Conservation (phyloP, 2,888 invertebrate genomes). For the Agrotis clavis region DNA sequence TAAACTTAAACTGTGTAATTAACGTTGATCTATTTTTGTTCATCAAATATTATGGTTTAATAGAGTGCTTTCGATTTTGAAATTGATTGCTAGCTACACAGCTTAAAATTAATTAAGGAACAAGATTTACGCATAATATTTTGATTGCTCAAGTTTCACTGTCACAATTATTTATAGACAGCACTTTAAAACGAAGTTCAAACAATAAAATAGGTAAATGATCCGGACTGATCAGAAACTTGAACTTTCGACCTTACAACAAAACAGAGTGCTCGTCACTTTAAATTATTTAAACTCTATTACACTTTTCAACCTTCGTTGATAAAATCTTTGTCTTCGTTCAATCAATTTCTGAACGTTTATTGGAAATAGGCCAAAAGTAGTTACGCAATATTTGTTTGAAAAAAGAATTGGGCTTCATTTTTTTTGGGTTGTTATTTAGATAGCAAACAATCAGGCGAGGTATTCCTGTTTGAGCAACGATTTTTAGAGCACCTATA, state of each 20-base stretch:
- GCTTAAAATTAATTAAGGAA: not conserved
- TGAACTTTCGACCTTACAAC: slow-evolving; percentile 10
- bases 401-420: not conserved
- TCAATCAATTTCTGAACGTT: slow-evolving; percentile 5
- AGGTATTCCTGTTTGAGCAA: too few species aligned
- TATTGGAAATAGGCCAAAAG: slow-evolving; percentile 14
- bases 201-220: slow-evolving; percentile 8
- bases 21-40: too few species aligned
- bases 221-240: not conserved
- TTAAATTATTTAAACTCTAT: slow-evolving; percentile 27
- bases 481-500: too few species aligned
- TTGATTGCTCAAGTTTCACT: not conserved
- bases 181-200: not conserved
- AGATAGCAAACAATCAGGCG: not conserved
- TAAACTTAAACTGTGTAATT: not conserved
- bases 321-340: slow-evolving; percentile 28
- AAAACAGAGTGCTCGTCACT: slow-evolving; percentile 25
- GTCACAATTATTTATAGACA: slow-evolving; percentile 3
- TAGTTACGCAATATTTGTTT: slow-evolving; percentile 10
- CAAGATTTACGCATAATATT: not conserved
- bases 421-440: not conserved
- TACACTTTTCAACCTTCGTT: slow-evolving; percentile 7
- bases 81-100: not conserved
- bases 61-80: not conserved
- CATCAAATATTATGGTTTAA: not conserved